Evolutionary conservation across 2,888 invertebrate species (phyloP).

Genomic region (Ecliptopera silaceata): DNA sequence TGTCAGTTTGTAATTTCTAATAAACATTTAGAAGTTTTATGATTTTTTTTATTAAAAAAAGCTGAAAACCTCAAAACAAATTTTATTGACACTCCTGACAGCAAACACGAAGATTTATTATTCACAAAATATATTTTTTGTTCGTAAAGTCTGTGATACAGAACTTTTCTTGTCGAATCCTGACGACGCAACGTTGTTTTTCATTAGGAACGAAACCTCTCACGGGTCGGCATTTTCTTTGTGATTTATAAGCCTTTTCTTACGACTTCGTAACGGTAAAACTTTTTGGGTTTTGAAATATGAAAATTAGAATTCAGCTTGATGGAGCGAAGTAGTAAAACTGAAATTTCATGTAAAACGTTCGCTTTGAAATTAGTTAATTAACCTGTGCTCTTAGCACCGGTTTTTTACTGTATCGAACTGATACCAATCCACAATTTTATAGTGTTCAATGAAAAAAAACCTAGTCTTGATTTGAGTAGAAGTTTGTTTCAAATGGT

Average conservation of each 20-base stretch:
- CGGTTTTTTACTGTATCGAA: background rate
- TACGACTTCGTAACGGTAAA: conserved; percentile 49
- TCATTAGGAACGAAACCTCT: conserved; percentile 50
- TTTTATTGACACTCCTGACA: conserved; percentile 1
- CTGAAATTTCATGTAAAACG: conserved; percentile 23
- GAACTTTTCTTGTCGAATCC: conserved; percentile 46
- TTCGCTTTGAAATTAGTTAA: conserved; percentile 7
- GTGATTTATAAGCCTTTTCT: conserved; percentile 62
- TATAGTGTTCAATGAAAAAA: background rate
- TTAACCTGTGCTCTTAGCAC: background rate
- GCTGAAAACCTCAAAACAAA: background rate
- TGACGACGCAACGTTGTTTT: conserved; percentile 61
- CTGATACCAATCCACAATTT: no score
- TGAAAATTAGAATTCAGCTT: conserved; percentile 50
- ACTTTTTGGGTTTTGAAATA: conserved; percentile 55
- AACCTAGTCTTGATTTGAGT: no score
- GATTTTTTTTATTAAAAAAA: background rate
- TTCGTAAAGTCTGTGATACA: conserved; percentile 3
- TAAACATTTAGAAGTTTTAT: no score
- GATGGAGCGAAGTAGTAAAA: conserved; percentile 38
- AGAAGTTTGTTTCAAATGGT: no score
- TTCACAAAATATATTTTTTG: conserved; percentile 10
- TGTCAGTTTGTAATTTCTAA: no score
- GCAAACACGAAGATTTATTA: conserved; percentile 9
- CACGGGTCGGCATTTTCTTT: conserved; percentile 45